Percentiles rank a stretch among this genome's conserved stretches.
phyloP scores from a whole-genome alignment of 2,888 invertebrate species.

The Marasmarcha lunaedactyla region DNA sequence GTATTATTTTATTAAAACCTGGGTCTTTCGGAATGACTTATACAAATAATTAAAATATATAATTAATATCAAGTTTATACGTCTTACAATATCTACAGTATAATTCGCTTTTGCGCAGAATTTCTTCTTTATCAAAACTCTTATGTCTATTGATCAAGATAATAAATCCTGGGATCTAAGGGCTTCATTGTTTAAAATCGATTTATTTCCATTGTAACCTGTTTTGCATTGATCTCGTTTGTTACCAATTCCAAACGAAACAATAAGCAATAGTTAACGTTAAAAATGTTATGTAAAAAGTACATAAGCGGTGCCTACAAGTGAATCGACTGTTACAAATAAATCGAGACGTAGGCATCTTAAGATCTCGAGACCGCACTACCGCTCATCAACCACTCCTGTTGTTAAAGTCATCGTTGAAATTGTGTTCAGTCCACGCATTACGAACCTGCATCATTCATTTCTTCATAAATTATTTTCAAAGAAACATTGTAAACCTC shows the following conservation, averaged over 20 bases:
- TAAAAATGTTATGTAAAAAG: too few species aligned
- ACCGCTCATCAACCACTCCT: slow-evolving; percentile 31
- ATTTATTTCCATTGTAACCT: too few species aligned
- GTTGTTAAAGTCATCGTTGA: not conserved
- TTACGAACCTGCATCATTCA: slow-evolving; percentile 15
- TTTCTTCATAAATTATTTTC: slow-evolving; percentile 22
- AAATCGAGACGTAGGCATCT: not conserved
- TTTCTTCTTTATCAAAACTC: slow-evolving; percentile 28
- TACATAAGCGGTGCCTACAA: too few species aligned
- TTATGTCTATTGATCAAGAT: too few species aligned
- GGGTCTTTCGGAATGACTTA: slow-evolving; percentile 59
- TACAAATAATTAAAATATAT: slow-evolving; percentile 53
- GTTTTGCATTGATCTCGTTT: too few species aligned
- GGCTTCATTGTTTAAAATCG: too few species aligned
- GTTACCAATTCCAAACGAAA: too few species aligned
- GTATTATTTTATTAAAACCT: slow-evolving; percentile 61
- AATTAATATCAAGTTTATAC: slow-evolving; percentile 51
- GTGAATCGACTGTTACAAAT: too few species aligned
- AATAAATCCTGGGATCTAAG: too few species aligned
- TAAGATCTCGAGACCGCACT: slow-evolving; percentile 12
- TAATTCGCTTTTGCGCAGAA: slow-evolving; percentile 38
- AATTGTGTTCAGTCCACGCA: slow-evolving; percentile 17
- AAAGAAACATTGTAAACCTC: slow-evolving; percentile 46
- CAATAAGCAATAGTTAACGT: too few species aligned
- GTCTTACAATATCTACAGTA: slow-evolving; percentile 46